Conservation (phyloP, 35 echinoderm and acorn worm species). For the Lytechinus variegatus region DNA sequence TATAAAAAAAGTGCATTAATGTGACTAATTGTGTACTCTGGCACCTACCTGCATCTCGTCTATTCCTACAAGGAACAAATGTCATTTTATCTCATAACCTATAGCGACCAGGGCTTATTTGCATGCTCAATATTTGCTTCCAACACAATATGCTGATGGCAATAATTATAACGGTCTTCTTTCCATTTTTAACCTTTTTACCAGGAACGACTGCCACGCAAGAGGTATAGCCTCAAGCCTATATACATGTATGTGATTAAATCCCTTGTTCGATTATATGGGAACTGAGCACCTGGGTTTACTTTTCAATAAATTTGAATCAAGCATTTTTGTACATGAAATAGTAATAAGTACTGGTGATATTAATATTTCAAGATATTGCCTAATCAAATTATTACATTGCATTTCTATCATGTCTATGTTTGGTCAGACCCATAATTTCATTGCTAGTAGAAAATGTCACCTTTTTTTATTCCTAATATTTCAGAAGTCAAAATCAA, state of each 20-base stretch:
- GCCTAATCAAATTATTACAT: not conserved
- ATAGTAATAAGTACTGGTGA: not conserved
- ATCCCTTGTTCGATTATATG: not conserved
- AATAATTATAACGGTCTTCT: not conserved
- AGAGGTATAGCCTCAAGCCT: not conserved
- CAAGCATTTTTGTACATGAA: not conserved
- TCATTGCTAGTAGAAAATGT: not conserved
- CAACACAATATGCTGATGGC: conserved; percentile 17
- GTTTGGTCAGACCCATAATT: not conserved
- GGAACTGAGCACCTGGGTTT: not conserved
- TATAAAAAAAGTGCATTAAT: not conserved
- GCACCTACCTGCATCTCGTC: not conserved
- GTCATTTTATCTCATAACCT: not conserved
- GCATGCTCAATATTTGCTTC: conserved; percentile 11
- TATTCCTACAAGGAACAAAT: not conserved
- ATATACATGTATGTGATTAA: not conserved
- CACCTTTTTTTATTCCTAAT: not conserved
- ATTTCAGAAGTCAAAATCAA: not conserved
- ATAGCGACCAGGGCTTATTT: not conserved
- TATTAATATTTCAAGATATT: not conserved
- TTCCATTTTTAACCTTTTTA: not conserved
- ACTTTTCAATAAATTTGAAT: not conserved
- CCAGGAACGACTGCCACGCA: not conserved
- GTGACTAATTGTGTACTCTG: conserved; percentile 18
- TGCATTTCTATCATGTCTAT: not conserved